Base-by-base conservation (phyloP, 2,888 invertebrate genomes). In the Acleris laterana region DNA sequence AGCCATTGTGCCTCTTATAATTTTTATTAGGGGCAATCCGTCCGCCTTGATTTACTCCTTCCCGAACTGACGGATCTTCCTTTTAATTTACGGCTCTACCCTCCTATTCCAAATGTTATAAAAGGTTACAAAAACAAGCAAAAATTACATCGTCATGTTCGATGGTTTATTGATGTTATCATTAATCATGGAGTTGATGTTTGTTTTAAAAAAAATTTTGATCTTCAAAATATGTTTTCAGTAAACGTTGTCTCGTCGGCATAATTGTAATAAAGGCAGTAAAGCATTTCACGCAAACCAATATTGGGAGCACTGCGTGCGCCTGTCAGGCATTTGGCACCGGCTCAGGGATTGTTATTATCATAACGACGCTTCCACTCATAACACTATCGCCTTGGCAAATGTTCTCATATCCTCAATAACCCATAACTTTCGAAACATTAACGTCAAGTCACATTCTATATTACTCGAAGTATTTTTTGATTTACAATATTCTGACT, bases 11-110 rank as follows among this genome's bases (percentile, higher is more conserved):
- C 90, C 88, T 90, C 89, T 92, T 93, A 93, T 93, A 93, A 92
- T 93, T 93, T 93, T 93, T 92, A 93, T 92, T 91, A 88, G 89
- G 89, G 91, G 91, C 93, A 92, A 93, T 93, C 89, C 92, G 90
- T 91, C 92, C 83, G 85, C 74, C 88, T 91, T 93, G 93, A 93
- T 93, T 93, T 93, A 92, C 92, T 90, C 80, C 90, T 91, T 92
- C 91, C 92, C 91, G 87, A 91, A 90, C 89, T 91, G 91, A 92
- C 89, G 90, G 90, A 90, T 91, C 89, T 90, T 89, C 87, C 82
- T 84, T 91, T 90, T 89, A 90, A 92, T 93, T 93, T 92, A 92
- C 90, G 90, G 87, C 86, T 84, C 81, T 74, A 89, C 90, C 90
- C 89, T 82, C 88, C 83, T 87, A 84, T 87, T 89, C 84, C 80